Evolutionary conservation across 35 echinoderm and acorn worm species (phyloP).

Genomic region (Strongylocentrotus purpuratus): DNA sequence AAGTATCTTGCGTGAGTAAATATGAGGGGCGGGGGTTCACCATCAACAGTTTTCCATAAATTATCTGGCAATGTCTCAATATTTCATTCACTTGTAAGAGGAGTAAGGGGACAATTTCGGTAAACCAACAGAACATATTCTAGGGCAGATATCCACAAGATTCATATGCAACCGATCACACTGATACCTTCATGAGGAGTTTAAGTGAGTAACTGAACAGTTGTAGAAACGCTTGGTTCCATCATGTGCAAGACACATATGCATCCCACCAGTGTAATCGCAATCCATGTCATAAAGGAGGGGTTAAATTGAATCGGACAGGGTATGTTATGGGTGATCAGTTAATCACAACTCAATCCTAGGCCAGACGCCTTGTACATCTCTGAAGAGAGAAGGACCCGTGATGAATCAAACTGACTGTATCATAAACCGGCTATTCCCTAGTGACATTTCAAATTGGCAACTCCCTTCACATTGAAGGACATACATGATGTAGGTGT

Average conservation of each 20-base stretch:
- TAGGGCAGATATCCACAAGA: no score
- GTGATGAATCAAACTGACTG: not conserved
- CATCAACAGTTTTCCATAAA: no score
- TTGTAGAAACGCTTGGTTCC: not conserved
- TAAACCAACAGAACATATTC: no score
- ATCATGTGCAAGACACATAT: not conserved
- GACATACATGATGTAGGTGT: no score
- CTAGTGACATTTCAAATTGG: not conserved
- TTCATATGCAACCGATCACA: no score
- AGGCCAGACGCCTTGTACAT: not conserved
- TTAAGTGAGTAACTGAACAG: not conserved
- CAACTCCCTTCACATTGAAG: not conserved
- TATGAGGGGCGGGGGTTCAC: no score
- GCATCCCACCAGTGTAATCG: not conserved
- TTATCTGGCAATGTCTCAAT: no score
- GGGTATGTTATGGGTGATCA: not conserved
- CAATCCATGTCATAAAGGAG: not conserved
- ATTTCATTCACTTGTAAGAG: no score
- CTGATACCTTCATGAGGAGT: not conserved
- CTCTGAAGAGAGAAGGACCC: not conserved
- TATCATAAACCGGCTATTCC: not conserved
- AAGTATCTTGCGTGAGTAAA: no score
- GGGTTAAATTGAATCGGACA: not conserved
- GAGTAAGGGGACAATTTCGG: no score
- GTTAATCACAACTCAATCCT: slow-evolving; percentile 10